Percentiles rank a stretch among this genome's conserved stretches.
Evolutionary conservation across 2,113 vertebrate genomes (phyloP).

Genomic region (Pangasianodon gigas): DNA sequence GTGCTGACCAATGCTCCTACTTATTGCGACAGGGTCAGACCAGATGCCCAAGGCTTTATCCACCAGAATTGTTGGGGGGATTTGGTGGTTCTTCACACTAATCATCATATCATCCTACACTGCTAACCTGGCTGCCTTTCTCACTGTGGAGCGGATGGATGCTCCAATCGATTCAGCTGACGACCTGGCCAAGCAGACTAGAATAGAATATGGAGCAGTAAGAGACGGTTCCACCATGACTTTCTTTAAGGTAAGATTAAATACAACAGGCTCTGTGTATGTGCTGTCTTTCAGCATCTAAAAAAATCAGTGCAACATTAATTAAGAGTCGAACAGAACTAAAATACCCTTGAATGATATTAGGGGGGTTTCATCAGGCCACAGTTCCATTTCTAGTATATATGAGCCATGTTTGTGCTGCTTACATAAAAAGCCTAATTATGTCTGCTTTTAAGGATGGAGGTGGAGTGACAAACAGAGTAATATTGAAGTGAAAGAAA

Average conservation of each 20-base stretch:
- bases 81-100: slow-evolving; percentile 99
- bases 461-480: not conserved
- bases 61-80: slow-evolving; percentile 88
- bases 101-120: slow-evolving; percentile 99
- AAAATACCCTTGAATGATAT: not conserved
- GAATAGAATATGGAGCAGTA: slow-evolving; percentile 95
- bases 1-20: slow-evolving; percentile 21
- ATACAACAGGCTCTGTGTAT: not conserved
- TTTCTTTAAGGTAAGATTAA: slow-evolving; percentile 90
- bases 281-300: not conserved
- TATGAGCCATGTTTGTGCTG: slow-evolving; percentile 18
- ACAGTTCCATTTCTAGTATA: not conserved
- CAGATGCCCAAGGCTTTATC: slow-evolving; percentile 98
- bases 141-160: slow-evolving; percentile 97
- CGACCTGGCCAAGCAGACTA: slow-evolving; percentile 95
- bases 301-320: not conserved
- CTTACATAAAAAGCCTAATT: not conserved
- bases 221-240: slow-evolving; percentile 97
- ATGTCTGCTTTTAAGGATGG: not conserved
- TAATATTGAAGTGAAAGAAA: not conserved
- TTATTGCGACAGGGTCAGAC: slow-evolving; percentile 87
- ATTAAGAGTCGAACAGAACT: not conserved
- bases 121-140: slow-evolving; percentile 96
- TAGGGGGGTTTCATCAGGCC: not conserved
- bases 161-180: slow-evolving; percentile 81